phyloP scores from a whole-genome alignment of 2,797 vertebrate genomes.

The Pristis pectinata region DNA sequence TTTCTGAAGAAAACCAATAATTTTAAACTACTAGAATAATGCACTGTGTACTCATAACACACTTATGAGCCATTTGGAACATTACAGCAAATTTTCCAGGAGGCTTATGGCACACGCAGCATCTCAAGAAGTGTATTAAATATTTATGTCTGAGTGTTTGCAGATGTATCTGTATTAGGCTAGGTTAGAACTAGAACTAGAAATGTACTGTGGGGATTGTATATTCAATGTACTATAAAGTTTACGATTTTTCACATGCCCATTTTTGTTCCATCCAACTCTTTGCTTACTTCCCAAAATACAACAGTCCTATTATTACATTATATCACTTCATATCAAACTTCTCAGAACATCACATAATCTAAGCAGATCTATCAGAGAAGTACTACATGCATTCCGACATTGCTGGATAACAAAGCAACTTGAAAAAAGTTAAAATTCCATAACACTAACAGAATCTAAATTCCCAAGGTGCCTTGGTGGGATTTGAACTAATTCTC shows the following conservation, averaged over 20 bases:
- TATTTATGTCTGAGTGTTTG: constrained; percentile 32
- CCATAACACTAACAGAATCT: too few species aligned
- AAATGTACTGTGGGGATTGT: background rate
- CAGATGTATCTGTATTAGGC: constrained; percentile 3
- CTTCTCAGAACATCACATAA: background rate
- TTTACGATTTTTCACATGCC: background rate
- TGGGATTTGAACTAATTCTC: background rate
- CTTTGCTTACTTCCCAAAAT: background rate
- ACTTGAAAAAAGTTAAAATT: too few species aligned
- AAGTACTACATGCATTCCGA: background rate
- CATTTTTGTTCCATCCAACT: background rate
- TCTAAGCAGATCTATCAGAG: background rate
- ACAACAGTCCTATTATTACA: background rate
- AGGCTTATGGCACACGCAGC: background rate
- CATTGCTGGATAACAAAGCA: too few species aligned
- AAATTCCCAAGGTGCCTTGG: too few species aligned
- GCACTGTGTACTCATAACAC: background rate
- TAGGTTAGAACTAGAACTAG: background rate
- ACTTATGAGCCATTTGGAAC: background rate
- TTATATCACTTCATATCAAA: background rate
- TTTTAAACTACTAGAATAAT: background rate
- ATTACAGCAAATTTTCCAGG: constrained; percentile 19
- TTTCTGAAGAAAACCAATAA: background rate
- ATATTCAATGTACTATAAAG: background rate
- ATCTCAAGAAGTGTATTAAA: constrained; percentile 8